A percentile compares a stretch with the other conserved stretches of the same genome.
Evolutionary conservation across 2,113 vertebrate genomes (phyloP).

Genomic region (Corythoichthys haematopterus): DNA sequence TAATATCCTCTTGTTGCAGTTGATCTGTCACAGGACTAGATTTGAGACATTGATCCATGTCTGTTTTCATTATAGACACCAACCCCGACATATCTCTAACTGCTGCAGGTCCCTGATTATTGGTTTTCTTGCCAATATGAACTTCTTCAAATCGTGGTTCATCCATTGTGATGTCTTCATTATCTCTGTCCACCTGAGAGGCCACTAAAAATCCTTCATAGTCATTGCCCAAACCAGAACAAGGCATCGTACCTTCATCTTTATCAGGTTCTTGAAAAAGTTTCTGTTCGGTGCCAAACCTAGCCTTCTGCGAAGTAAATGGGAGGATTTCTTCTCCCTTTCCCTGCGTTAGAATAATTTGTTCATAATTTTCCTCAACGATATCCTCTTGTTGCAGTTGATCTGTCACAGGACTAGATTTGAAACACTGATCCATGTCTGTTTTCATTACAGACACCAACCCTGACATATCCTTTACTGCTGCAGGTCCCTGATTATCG

Average conservation of each 20-base stretch:
- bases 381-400: constrained; percentile 29
- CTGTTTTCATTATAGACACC: constrained; percentile 59
- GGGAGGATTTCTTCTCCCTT: not conserved
- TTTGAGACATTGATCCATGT: constrained; percentile 57
- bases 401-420: constrained; percentile 25
- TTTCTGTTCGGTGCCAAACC: not conserved
- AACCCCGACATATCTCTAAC: constrained; percentile 58
- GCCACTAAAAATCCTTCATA: not conserved
- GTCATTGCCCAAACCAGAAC: constrained; percentile 2
- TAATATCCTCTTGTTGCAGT: constrained; percentile 23
- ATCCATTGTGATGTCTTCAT: not conserved
- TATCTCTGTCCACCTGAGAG: not conserved
- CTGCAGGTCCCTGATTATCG: constrained; percentile 17
- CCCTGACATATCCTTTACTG: constrained; percentile 50
- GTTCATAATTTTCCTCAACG: constrained; percentile 45
- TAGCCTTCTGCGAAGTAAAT: not conserved
- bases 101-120: constrained; percentile 18
- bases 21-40: constrained; percentile 16
- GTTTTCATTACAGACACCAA: constrained; percentile 60
- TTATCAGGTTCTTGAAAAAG: not conserved
- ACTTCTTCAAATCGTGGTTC: constrained; percentile 65
- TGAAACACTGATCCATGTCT: constrained; percentile 58
- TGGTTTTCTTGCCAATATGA: constrained; percentile 51
- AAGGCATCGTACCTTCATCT: not conserved
- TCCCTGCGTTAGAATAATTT: constrained; percentile 1